Evolutionary conservation across 2,797 vertebrate genomes (phyloP), one percentile per base, ranked within the genome.

Genomic region (Semaprochilodus insignis): DNA sequence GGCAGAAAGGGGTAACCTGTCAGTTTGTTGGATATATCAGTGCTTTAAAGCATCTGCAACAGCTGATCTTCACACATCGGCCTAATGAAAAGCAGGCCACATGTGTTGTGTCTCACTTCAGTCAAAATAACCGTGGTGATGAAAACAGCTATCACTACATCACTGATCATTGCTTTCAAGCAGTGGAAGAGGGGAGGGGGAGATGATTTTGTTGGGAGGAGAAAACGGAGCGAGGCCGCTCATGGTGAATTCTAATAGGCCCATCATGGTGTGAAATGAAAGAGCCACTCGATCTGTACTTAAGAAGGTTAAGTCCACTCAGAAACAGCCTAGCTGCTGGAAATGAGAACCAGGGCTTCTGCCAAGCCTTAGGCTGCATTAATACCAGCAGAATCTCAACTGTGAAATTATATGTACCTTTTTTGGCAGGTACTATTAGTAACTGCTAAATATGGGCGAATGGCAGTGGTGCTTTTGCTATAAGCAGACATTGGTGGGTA

Each of bases 221-320:
- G 23, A 1, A 17, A 31, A 25, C 23, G 15, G 23, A 14, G 25
- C n/a, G 14, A 62, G 23, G 59, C 7, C 13, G 23, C 23, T 4
- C 1, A 15, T 62, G 59, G 59, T 23, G 59, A 62, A 62, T 25
- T 25, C 59, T 25, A 27, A 63, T 16, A 15, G 60, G 23, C 23
- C 60, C 60, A 31, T 63, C 60, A 63, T 1, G 60, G 25, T 63
- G 27, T 63, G 23, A 63, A 63, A 3, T 63, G 60, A 27, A 63
- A 27, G 10, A 63, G 60, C 60, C 60, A 63, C 60, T 63, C 60
- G 60, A 63, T 63, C 60, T 31, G 60, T 63, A 27, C 60, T 63
- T 31, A 31, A 31, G 27, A 63, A 63, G 60, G 60, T 63, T 31
- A 14, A 27, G 14, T 7, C 23, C 25, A 63, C 60, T 63, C 60